Conservation (phyloP, 2,113 vertebrate species). For the Sciurus niger region DNA sequence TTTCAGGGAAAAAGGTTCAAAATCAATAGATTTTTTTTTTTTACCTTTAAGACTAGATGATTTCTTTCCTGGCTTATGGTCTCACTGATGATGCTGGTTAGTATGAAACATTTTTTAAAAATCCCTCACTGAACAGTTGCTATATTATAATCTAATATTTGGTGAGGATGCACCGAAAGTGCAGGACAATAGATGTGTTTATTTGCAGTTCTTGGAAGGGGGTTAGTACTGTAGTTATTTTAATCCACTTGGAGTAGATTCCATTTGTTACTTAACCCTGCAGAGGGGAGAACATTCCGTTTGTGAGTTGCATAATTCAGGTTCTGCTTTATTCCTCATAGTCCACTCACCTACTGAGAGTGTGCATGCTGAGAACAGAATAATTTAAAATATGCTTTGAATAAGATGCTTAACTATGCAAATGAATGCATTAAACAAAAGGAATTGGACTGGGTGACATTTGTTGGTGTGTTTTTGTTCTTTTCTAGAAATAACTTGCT, state of each 20-base stretch:
- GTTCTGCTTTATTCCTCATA: constrained; percentile 51
- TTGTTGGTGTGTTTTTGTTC: constrained; percentile 46
- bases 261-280: constrained; percentile 10
- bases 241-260: neutral
- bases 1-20: constrained; percentile 37
- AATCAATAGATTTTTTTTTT: constrained; percentile 43
- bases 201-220: constrained; percentile 24
- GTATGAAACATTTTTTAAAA: neutral
- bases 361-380: neutral
- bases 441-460: neutral
- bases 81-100: constrained; percentile 28
- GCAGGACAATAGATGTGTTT: neutral
- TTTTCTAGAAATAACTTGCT: constrained; percentile 50
- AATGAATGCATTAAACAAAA: neutral
- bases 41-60: neutral
- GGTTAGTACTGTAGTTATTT: constrained; percentile 55
- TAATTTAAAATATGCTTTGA: constrained; percentile 56
- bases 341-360: neutral
- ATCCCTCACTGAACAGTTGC: neutral
- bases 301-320: neutral
- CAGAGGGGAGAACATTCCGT: constrained; percentile 23
- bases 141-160: constrained; percentile 42
- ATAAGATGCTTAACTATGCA: constrained; percentile 63
- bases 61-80: neutral
- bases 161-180: neutral